Conservation (phyloP, 2,888 invertebrate species). For the Trachelus tabidus region DNA sequence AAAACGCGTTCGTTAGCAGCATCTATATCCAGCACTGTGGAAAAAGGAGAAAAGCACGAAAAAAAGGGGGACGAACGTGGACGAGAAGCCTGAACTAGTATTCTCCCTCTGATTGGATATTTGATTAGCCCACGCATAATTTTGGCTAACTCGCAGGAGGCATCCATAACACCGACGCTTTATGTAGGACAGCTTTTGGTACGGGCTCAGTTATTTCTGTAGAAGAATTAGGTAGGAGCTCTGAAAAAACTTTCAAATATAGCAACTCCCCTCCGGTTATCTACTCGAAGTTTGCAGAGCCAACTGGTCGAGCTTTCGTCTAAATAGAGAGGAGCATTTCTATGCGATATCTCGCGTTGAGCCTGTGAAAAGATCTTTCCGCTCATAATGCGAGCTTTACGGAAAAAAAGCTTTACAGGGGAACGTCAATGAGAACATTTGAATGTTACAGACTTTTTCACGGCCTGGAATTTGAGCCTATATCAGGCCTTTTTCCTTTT, state of each 20-base stretch:
- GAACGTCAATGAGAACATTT: conserved; percentile 37
- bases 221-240: neutral
- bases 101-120: too few species aligned
- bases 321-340: conserved; percentile 43
- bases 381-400: conserved; percentile 38
- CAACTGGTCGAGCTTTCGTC: conserved; percentile 2
- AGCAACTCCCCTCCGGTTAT: neutral
- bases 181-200: neutral
- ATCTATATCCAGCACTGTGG: too few species aligned
- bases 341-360: conserved; percentile 37
- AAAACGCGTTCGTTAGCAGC: too few species aligned
- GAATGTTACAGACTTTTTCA: conserved; percentile 35
- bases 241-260: neutral
- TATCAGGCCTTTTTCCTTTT: conserved; percentile 6
- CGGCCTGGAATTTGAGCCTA: conserved; percentile 2
- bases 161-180: too few species aligned
- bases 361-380: conserved; percentile 39
- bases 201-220: neutral
- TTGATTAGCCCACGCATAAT: too few species aligned
- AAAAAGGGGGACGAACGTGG: too few species aligned
- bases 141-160: too few species aligned
- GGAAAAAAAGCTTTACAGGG: conserved; percentile 14
- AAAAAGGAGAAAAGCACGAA: too few species aligned
- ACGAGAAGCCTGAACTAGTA: too few species aligned
- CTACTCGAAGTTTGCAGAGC: conserved; percentile 3